A percentile compares a stretch with the other conserved stretches of the same genome.
These are phyloP conservation scores for Notolepis coatsorum DNA, from an alignment of 2,797 vertebrate genomes.

Conservation along the genomic window DNA sequence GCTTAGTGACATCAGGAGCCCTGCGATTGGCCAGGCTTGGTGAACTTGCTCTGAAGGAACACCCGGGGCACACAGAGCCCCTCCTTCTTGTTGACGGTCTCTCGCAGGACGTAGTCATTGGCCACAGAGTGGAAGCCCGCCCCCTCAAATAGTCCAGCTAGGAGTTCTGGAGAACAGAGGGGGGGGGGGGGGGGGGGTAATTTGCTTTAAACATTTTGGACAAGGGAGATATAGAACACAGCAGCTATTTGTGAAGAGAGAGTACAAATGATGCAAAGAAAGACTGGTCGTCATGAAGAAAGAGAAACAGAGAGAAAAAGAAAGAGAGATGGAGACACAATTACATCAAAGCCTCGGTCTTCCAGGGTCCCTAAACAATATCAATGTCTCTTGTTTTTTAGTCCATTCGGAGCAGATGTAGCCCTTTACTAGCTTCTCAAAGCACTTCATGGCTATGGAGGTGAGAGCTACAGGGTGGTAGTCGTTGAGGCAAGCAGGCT, in stretches of 20 bases:
- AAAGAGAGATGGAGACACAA: no score
- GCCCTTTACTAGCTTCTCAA: no score
- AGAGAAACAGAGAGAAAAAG: no score
- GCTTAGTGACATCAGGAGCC: constrained; percentile 28
- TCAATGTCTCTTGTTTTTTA: no score
- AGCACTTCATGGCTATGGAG: no score
- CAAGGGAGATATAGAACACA: not conserved
- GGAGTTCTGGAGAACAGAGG: constrained; percentile 80
- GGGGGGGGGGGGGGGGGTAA: not conserved
- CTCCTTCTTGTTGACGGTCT: constrained; percentile 97
- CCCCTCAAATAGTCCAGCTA: constrained; percentile 85
- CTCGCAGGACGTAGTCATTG: constrained; percentile 92
- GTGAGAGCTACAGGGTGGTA: no score
- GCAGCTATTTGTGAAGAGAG: not conserved
- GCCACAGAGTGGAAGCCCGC: constrained; percentile 81
- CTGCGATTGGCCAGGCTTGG: constrained; percentile 67
- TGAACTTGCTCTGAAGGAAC: constrained; percentile 96
- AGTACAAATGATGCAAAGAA: not conserved
- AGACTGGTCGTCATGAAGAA: not conserved
- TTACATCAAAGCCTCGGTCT: no score
- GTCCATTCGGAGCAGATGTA: no score
- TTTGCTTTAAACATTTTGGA: no score
- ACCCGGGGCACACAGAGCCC: constrained; percentile 90
- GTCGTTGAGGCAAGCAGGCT: no score
- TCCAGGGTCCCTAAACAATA: no score